Conservation (phyloP, 2,113 vertebrate species). For the Oophaga pumilio region DNA sequence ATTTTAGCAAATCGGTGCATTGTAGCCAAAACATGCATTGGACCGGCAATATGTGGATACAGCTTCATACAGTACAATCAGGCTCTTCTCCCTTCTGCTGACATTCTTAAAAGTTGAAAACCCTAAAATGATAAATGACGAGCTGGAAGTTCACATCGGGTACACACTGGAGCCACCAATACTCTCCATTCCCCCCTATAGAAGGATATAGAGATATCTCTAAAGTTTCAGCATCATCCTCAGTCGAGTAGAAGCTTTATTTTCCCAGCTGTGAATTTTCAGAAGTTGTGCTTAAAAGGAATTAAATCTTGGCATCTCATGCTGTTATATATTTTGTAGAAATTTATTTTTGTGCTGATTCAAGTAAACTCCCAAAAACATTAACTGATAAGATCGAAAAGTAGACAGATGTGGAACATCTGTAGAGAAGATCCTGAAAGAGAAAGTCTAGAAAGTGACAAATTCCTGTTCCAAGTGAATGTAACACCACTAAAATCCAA, state of each 20-base stretch:
- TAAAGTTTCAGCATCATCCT: not conserved
- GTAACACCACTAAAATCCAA: not conserved
- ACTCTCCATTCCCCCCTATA: not conserved
- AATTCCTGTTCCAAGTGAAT: not conserved
- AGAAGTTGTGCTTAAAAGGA: not conserved
- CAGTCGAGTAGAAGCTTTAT: not conserved
- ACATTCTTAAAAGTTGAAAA: not conserved
- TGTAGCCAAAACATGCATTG: too few species aligned
- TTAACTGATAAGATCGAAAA: not conserved
- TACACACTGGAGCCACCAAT: not conserved
- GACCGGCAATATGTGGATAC: too few species aligned
- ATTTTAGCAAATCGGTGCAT: too few species aligned
- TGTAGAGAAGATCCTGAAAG: not conserved
- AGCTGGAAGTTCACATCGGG: not conserved
- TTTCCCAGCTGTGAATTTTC: conserved; percentile 25
- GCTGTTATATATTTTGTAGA: not conserved
- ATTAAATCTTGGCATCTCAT: conserved; percentile 7
- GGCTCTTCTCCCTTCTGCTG: not conserved
- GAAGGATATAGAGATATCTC: not conserved
- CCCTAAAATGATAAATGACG: not conserved
- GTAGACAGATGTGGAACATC: conserved; percentile 26
- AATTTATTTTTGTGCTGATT: conserved; percentile 4
- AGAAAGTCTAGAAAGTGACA: not conserved
- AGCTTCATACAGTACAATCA: not conserved
- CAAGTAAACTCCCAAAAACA: conserved; percentile 23